phyloP scores from a whole-genome alignment of 2,113 vertebrate species.

The Siphamia tubifer region DNA sequence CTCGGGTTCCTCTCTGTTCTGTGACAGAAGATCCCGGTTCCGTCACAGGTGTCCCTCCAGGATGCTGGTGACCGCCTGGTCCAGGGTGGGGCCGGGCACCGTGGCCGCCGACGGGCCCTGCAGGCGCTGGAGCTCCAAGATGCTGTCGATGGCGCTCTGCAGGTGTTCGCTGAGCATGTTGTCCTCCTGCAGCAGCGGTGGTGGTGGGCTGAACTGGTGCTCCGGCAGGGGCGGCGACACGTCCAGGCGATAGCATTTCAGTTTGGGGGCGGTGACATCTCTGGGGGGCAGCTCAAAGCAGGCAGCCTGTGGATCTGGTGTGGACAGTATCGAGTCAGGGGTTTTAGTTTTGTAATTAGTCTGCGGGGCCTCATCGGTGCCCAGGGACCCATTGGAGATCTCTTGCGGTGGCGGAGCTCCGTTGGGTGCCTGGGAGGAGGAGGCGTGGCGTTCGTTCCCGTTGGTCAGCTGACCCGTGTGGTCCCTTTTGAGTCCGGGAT shows the following conservation, averaged over 20 bases:
- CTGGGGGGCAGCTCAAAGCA: conserved; percentile 32
- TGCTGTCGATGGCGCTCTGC: conserved; percentile 86
- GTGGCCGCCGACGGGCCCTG: conserved; percentile 70
- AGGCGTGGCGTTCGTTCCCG: conserved; percentile 49
- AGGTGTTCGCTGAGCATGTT: conserved; percentile 80
- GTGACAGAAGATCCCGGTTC: neutral
- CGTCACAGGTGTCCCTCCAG: conserved; percentile 73
- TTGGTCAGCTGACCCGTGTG: conserved; percentile 72
- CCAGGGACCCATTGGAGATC: conserved; percentile 34
- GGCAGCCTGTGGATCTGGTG: conserved; percentile 29
- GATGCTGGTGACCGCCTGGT: conserved; percentile 79
- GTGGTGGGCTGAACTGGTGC: conserved; percentile 31
- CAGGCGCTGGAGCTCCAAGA: conserved; percentile 82
- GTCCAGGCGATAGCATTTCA: conserved; percentile 62
- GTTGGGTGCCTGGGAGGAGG: conserved; percentile 34
- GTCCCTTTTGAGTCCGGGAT: conserved; percentile 68
- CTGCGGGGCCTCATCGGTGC: conserved; percentile 21
- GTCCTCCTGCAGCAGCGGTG: conserved; percentile 69
- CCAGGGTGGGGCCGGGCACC: conserved; percentile 60
- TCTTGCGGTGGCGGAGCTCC: conserved; percentile 14
- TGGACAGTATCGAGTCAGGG: conserved; percentile 11
- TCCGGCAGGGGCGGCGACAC: conserved; percentile 24
- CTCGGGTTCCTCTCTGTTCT: neutral
- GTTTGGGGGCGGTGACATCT: conserved; percentile 62
- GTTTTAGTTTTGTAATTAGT: conserved; percentile 28